Evolutionary conservation across 2,113 vertebrate species (phyloP).

Genomic region (Cinclus cinclus): DNA sequence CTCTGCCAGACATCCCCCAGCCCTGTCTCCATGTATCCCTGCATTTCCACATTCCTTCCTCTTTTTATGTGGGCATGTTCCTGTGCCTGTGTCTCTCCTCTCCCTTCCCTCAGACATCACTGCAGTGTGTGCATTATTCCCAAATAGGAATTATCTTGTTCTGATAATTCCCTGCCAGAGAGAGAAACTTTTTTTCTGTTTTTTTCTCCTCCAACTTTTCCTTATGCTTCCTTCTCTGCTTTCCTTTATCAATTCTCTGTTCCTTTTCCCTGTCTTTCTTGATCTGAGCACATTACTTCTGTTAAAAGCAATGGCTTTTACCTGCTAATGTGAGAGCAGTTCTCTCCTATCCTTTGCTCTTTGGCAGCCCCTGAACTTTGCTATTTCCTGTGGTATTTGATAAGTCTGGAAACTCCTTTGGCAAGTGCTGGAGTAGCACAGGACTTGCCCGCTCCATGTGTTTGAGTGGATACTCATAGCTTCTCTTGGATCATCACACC

Average conservation of each 20-base stretch:
- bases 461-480: not conserved
- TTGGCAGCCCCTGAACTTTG: constrained; percentile 21
- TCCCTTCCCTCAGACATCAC: not conserved
- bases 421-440: not conserved
- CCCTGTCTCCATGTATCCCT: not conserved
- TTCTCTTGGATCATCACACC: not conserved
- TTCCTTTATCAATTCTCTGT: not conserved
- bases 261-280: not conserved
- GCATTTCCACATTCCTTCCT: constrained; percentile 25
- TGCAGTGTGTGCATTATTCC: not conserved
- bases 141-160: not conserved
- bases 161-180: not conserved
- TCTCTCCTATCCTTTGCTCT: constrained; percentile 30
- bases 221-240: not conserved
- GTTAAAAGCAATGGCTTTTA: constrained; percentile 39
- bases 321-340: constrained; percentile 30
- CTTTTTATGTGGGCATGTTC: not conserved
- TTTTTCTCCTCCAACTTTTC: not conserved
- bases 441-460: not conserved
- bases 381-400: constrained; percentile 34
- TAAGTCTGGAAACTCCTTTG: constrained; percentile 19
- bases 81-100: not conserved
- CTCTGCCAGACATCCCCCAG: not conserved
- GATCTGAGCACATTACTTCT: not conserved
- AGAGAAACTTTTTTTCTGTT: not conserved